Conservation (phyloP, 1,140 invertebrate genomes). For the Microplitis demolitor region DNA sequence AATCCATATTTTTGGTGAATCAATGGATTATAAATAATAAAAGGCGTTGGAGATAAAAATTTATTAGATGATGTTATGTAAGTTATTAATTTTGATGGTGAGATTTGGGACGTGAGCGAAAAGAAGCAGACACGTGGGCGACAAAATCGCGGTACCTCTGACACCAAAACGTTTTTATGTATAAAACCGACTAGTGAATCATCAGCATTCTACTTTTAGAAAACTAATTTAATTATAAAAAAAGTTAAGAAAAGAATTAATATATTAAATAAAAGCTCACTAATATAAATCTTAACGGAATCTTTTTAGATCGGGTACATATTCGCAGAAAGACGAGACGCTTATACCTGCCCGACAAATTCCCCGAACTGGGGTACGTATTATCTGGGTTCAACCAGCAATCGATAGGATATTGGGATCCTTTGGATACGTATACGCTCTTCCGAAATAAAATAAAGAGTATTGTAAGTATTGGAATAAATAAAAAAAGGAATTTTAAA, state of each 20-base stretch:
- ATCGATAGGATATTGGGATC: neutral
- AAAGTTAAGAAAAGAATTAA: no score
- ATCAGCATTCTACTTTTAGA: neutral
- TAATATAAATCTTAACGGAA: neutral
- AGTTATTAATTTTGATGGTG: neutral
- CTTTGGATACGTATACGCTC: no score
- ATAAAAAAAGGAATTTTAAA: constrained; percentile 33
- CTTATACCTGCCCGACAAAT: neutral
- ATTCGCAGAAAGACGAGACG: neutral
- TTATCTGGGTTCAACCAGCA: constrained; percentile 1
- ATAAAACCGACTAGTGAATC: neutral
- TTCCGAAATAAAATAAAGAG: neutral
- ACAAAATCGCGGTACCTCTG: neutral
- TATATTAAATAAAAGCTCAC: no score
- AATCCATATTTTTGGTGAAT: no score
- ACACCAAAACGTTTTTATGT: neutral
- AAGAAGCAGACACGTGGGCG: neutral
- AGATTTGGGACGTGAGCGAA: neutral
- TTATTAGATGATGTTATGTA: neutral
- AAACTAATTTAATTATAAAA: neutral
- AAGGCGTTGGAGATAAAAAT: neutral
- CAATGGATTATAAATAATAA: neutral
- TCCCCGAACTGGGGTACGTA: neutral
- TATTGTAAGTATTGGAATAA: constrained; percentile 23
- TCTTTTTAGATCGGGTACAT: neutral